phyloP scores from a whole-genome alignment of 2,888 invertebrate species.

The Hartigia nigra region DNA sequence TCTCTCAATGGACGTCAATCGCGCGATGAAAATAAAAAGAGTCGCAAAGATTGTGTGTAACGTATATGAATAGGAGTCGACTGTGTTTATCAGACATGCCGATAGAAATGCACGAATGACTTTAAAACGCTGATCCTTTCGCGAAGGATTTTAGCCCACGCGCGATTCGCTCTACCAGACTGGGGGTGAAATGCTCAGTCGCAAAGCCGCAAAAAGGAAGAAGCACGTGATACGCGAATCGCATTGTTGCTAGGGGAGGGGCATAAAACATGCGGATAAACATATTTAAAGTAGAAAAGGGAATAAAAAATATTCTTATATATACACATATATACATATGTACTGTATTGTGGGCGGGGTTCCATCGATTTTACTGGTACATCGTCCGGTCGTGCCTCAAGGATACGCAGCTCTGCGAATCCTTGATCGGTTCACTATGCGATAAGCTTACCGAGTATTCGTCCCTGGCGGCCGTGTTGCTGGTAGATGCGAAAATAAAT shows the following conservation, averaged over 20 bases:
- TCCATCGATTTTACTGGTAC: constrained; percentile 33
- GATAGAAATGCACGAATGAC: neutral
- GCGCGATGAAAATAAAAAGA: constrained; percentile 21
- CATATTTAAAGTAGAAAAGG: constrained; percentile 40
- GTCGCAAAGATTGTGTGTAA: constrained; percentile 19
- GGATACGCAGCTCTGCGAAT: constrained; percentile 8
- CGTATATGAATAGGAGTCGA: neutral
- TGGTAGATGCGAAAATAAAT: neutral
- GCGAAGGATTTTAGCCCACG: neutral
- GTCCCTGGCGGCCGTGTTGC: neutral
- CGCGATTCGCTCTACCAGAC: neutral
- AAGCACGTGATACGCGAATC: constrained; percentile 47
- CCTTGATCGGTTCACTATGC: constrained; percentile 1
- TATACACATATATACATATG: neutral
- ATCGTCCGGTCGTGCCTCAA: constrained; percentile 10
- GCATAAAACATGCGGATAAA: constrained; percentile 52
- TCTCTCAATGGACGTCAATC: constrained; percentile 19
- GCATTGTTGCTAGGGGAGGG: constrained; percentile 44
- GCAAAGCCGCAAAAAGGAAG: constrained; percentile 41
- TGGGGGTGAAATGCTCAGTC: constrained; percentile 11
- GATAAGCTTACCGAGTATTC: neutral
- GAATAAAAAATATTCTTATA: neutral
- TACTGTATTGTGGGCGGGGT: constrained; percentile 12
- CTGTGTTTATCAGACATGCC: neutral
- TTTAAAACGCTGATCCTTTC: neutral